These are phyloP conservation scores for Epinephelus cyanopodus DNA, from an alignment of 2,113 vertebrate species.

Conservation along the genomic window DNA sequence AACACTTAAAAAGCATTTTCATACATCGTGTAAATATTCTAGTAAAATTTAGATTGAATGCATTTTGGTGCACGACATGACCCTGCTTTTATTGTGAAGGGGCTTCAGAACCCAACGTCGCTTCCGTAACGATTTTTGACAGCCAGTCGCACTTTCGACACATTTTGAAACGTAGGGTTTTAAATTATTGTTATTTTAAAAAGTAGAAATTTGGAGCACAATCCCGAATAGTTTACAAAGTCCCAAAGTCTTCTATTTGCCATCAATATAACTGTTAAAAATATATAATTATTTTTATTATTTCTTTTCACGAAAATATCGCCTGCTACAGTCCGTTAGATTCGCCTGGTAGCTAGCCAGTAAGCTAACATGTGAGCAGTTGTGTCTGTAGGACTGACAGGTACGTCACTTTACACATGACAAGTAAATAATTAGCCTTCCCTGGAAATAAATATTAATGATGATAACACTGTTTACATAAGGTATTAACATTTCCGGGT, in stretches of 20 bases:
- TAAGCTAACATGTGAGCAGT: slow-evolving; percentile 55
- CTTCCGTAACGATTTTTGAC: not conserved
- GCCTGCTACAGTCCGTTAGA: not conserved
- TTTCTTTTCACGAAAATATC: slow-evolving; percentile 49
- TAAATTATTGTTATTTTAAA: not conserved
- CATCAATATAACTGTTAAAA: not conserved
- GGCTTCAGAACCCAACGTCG: not conserved
- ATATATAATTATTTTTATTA: not conserved
- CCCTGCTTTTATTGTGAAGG: slow-evolving; percentile 38
- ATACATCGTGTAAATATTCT: not conserved
- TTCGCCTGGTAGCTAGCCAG: slow-evolving; percentile 16
- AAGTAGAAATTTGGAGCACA: not conserved
- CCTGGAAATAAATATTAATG: not conserved
- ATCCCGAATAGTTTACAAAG: rapidly evolving
- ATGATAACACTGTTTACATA: not conserved
- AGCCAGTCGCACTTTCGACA: slow-evolving; percentile 61
- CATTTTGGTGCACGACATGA: too few relatives aligned
- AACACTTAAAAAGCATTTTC: not conserved
- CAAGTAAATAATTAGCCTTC: not conserved
- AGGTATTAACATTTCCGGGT: not conserved
- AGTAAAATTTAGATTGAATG: not conserved
- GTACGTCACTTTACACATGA: not conserved
- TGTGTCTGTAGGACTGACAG: not conserved
- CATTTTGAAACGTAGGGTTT: rapidly evolving
- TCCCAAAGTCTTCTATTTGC: rapidly evolving